Percentiles rank a stretch among this genome's conserved stretches.
Conservation (phyloP, 2,113 vertebrate species). For the Gambusia affinis region DNA sequence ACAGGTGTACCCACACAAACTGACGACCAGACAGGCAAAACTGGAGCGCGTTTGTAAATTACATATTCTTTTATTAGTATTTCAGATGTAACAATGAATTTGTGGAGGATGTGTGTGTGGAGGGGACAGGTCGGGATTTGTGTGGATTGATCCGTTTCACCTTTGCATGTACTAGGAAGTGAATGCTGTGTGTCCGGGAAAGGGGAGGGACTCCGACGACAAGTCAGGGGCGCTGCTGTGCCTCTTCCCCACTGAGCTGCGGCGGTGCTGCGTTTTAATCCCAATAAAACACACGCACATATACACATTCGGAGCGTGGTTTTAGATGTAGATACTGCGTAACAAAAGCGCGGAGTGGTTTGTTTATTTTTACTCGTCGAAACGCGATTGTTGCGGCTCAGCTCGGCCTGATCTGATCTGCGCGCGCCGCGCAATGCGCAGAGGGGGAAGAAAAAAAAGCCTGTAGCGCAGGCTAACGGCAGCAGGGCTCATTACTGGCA, state of each 20-base stretch:
- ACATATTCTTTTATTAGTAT: not conserved
- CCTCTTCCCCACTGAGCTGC: slow-evolving; percentile 39
- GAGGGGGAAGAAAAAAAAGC: not conserved
- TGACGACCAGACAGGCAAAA: accelerated
- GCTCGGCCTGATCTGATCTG: slow-evolving; percentile 29
- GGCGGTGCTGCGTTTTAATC: slow-evolving; percentile 22
- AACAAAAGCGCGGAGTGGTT: not conserved
- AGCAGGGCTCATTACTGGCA: not conserved
- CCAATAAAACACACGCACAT: slow-evolving; percentile 14
- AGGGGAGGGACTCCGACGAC: slow-evolving; percentile 89
- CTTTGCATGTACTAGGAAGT: slow-evolving; percentile 87
- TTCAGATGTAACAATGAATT: not conserved
- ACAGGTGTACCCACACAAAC: slow-evolving; percentile 49
- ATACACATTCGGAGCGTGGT: not conserved
- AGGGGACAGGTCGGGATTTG: slow-evolving; percentile 71
- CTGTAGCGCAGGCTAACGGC: slow-evolving; percentile 58
- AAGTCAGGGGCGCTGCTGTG: slow-evolving; percentile 60
- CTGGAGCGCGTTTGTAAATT: not conserved
- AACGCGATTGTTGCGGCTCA: not conserved
- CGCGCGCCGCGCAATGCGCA: slow-evolving; percentile 6
- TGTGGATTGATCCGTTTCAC: slow-evolving; percentile 94
- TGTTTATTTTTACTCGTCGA: not conserved
- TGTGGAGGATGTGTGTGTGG: slow-evolving; percentile 14
- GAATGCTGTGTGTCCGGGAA: slow-evolving; percentile 92
- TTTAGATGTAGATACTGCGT: not conserved